Evolutionary conservation across 2,888 invertebrate genomes (phyloP).

Genomic region (Digitonthophagus gazella): DNA sequence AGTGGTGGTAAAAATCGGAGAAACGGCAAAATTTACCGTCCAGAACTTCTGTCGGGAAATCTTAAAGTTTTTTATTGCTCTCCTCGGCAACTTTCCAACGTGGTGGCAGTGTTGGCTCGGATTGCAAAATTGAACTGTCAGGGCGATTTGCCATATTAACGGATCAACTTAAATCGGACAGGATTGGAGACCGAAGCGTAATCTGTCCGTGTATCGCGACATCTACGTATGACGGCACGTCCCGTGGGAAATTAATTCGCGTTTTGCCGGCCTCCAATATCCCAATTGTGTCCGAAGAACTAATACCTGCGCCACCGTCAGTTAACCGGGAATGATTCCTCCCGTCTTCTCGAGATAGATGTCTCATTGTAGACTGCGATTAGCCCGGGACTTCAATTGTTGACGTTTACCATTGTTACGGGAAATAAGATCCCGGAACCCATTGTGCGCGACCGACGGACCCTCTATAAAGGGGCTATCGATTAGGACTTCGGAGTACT

Average conservation of each 20-base stretch:
- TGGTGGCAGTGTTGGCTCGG: background rate
- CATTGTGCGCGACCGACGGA: constrained; percentile 2
- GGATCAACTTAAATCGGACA: background rate
- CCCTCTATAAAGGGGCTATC: constrained; percentile 9
- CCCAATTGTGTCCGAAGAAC: background rate
- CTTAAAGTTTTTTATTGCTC: background rate
- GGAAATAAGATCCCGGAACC: constrained; percentile 39
- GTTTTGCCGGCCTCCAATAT: background rate
- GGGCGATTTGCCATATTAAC: background rate
- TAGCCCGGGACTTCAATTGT: constrained; percentile 49
- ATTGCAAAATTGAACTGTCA: background rate
- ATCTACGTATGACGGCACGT: background rate
- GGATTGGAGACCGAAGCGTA: background rate
- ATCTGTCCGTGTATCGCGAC: background rate
- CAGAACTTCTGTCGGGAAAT: no score
- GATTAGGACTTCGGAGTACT: background rate
- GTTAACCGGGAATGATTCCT: no score
- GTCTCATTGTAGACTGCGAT: constrained; percentile 45
- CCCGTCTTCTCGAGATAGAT: constrained; percentile 35
- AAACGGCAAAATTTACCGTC: no score
- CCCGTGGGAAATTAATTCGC: background rate
- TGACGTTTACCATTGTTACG: constrained; percentile 43
- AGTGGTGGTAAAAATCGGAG: no score
- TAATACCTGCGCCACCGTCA: background rate
- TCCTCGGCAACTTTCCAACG: background rate